phyloP scores from a whole-genome alignment of 2,113 vertebrate species.

The Actenoides lindsayi region DNA sequence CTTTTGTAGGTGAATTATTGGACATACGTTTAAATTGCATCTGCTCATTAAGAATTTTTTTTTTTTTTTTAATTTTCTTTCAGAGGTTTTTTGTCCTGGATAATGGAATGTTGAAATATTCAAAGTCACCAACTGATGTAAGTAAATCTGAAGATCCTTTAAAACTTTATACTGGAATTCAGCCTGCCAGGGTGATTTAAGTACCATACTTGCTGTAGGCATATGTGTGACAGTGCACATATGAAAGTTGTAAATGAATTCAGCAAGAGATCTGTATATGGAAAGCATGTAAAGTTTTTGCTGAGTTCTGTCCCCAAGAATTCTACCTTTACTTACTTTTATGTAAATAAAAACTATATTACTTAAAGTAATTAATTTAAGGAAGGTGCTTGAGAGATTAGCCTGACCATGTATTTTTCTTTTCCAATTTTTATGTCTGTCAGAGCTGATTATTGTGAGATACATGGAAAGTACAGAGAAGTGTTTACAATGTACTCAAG shows the following conservation, averaged over 20 bases:
- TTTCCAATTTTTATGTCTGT: background rate
- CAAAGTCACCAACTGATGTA: conserved; percentile 97
- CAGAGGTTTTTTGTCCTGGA: conserved; percentile 99
- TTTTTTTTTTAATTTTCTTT: conserved; percentile 41
- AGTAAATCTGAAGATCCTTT: conserved; percentile 76
- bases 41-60: background rate
- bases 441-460: background rate
- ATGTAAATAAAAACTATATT: background rate
- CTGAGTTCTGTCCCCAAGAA: background rate
- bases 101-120: conserved; percentile 98
- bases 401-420: background rate
- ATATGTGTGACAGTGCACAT: background rate
- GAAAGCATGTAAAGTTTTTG: background rate
- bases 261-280: background rate
- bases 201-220: background rate
- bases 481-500: background rate
- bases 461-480: background rate
- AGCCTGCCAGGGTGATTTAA: background rate
- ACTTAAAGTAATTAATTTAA: background rate
- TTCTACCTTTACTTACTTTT: background rate
- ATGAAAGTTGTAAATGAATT: background rate
- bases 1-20: background rate
- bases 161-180: conserved; percentile 7
- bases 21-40: background rate
- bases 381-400: background rate